Conservation (phyloP, 2,113 vertebrate genomes). For the Pantherophis guttatus region DNA sequence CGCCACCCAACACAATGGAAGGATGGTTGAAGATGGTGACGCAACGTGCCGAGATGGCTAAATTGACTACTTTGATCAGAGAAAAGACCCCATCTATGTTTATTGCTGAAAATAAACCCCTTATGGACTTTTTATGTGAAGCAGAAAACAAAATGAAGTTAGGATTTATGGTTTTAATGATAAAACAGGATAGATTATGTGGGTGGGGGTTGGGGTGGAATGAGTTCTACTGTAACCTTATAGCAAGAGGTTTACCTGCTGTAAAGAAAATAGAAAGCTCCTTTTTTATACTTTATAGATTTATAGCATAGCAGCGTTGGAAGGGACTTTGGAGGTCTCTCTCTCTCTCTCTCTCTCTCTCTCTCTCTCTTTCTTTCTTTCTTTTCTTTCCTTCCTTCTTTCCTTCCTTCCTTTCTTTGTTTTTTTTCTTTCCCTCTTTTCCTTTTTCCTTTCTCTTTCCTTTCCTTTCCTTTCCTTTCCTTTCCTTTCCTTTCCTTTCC, state of each 20-base stretch:
- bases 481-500: too few species aligned
- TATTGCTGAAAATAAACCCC: neutral
- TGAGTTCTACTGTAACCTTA: neutral
- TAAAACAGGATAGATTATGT: neutral
- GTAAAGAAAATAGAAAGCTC: neutral
- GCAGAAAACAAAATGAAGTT: neutral
- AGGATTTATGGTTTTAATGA: neutral
- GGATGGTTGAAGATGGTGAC: neutral
- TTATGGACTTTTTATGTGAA: neutral
- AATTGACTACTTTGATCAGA: neutral
- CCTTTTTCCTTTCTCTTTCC: too few species aligned
- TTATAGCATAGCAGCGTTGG: neutral
- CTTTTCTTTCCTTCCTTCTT: fast-evolving
- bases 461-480: too few species aligned
- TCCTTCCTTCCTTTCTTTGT: too few species aligned
- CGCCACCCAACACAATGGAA: neutral
- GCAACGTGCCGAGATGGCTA: neutral
- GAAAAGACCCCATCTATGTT: neutral
- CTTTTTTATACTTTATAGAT: neutral
- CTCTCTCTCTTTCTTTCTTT: neutral
- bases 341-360: fast-evolving
- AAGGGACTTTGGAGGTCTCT: neutral
- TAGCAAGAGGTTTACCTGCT: neutral
- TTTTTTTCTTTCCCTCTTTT: too few species aligned
- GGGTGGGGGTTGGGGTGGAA: too few species aligned